phyloP scores from a whole-genome alignment of 2,888 invertebrate genomes.

The Drosophila acutilabella region DNA sequence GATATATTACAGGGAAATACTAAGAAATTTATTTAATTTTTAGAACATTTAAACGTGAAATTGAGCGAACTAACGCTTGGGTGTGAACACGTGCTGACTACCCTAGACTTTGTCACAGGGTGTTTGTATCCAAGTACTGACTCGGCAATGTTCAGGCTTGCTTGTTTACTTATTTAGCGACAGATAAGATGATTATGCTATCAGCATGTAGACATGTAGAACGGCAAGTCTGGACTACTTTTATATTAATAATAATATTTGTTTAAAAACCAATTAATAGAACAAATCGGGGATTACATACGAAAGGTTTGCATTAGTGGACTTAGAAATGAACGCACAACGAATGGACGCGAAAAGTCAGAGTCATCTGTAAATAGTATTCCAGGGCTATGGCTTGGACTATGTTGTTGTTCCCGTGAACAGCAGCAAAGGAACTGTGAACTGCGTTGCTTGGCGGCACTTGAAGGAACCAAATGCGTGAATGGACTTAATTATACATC shows the following conservation, averaged over 20 bases:
- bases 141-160: constrained; percentile 1
- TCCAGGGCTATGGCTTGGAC: too few species aligned
- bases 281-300: too few species aligned
- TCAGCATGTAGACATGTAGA: constrained; percentile 16
- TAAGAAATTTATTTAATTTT: background rate
- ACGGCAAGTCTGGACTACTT: background rate
- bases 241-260: background rate
- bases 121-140: background rate
- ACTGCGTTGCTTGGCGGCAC: too few species aligned
- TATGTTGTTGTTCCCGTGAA: too few species aligned
- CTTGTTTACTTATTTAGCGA: background rate
- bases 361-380: too few species aligned
- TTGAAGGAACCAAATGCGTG: too few species aligned
- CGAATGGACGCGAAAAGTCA: too few species aligned
- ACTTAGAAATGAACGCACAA: too few species aligned
- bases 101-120: background rate
- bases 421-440: too few species aligned
- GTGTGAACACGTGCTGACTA: constrained; percentile 8
- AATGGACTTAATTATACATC: too few species aligned
- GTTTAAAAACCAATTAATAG: constrained; percentile 8
- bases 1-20: background rate
- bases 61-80: background rate
- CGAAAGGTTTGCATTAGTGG: too few species aligned
- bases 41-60: background rate
- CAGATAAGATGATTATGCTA: constrained; percentile 28